phyloP scores from a whole-genome alignment of 2,113 vertebrate species.

The Notothenia coriiceps region DNA sequence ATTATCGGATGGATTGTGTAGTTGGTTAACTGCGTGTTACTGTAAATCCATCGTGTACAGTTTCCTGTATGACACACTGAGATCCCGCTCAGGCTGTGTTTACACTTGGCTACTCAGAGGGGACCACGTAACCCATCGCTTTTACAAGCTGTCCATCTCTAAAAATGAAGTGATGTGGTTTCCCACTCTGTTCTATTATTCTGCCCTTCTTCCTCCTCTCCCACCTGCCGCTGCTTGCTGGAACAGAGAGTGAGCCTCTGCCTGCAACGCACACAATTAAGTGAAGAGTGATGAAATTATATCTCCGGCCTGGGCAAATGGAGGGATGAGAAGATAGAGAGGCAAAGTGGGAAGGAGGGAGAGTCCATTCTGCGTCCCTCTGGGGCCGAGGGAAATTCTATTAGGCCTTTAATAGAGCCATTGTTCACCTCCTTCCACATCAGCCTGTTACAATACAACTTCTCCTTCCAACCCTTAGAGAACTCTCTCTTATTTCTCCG shows the following conservation, averaged over 20 bases:
- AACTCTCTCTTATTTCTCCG: conserved; percentile 10
- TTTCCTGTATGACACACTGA: conserved; percentile 1
- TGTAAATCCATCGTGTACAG: conserved; percentile 1
- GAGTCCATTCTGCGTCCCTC: conserved; percentile 76
- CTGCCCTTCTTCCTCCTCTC: conserved; percentile 51
- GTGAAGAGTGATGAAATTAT: conserved; percentile 81
- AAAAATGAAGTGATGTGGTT: conserved; percentile 79
- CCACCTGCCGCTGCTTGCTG: conserved; percentile 70
- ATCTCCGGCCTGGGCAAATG: conserved; percentile 72
- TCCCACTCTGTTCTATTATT: conserved; percentile 63
- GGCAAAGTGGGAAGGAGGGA: conserved; percentile 62
- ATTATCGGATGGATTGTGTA: not conserved
- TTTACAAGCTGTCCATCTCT: conserved; percentile 70
- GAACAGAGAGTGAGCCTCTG: conserved; percentile 51
- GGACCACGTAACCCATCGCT: conserved; percentile 45
- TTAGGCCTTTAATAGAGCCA: conserved; percentile 73
- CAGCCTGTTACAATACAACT: conserved; percentile 44
- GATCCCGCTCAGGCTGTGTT: conserved; percentile 47
- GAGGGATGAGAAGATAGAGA: conserved; percentile 59
- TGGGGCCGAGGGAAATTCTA: conserved; percentile 74
- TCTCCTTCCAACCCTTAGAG: conserved; percentile 4
- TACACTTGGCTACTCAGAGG: conserved; percentile 56
- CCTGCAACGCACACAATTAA: conserved; percentile 70
- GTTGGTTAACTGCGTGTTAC: not conserved
- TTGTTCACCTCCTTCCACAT: conserved; percentile 74